These are phyloP conservation scores for Augiades crinisus DNA, from an alignment of 2,888 invertebrate genomes.

Conservation along the genomic window DNA sequence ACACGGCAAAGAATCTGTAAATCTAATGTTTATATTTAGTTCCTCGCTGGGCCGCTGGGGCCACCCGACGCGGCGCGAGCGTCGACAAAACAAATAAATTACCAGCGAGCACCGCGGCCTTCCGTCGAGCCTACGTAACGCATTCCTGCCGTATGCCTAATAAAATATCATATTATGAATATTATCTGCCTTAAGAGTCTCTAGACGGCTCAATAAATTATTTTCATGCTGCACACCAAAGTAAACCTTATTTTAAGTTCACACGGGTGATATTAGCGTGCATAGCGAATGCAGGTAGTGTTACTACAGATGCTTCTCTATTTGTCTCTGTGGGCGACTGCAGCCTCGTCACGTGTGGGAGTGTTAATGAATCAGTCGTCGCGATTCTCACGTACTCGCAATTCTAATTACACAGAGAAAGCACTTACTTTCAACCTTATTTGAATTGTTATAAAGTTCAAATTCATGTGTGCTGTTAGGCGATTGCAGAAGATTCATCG, in stretches of 20 bases:
- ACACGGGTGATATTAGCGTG: background rate
- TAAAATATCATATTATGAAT: slow-evolving; percentile 5
- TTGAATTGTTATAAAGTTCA: background rate
- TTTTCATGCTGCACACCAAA: background rate
- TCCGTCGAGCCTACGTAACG: slow-evolving; percentile 7
- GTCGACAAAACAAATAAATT: background rate
- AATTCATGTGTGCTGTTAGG: background rate
- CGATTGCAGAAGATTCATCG: slow-evolving; percentile 1
- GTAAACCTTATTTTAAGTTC: background rate
- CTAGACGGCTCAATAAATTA: background rate
- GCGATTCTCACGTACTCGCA: background rate
- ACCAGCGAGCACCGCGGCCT: background rate
- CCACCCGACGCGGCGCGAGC: background rate
- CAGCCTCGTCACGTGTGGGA: slow-evolving; percentile 2
- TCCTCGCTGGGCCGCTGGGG: too few relatives aligned
- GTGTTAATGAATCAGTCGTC: slow-evolving; percentile 8
- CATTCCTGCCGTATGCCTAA: slow-evolving; percentile 4
- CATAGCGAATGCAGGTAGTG: background rate
- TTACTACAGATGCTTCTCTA: background rate
- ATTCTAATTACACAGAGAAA: background rate
- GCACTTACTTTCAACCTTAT: background rate
- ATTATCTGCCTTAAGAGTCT: background rate
- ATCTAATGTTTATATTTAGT: too few relatives aligned
- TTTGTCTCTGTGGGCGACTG: slow-evolving; percentile 4
- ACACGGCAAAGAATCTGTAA: too few relatives aligned